Percentiles rank a stretch among this genome's conserved stretches.
Evolutionary conservation across 2,888 invertebrate species (phyloP).

Genomic region (Phyllotreta striolata): DNA sequence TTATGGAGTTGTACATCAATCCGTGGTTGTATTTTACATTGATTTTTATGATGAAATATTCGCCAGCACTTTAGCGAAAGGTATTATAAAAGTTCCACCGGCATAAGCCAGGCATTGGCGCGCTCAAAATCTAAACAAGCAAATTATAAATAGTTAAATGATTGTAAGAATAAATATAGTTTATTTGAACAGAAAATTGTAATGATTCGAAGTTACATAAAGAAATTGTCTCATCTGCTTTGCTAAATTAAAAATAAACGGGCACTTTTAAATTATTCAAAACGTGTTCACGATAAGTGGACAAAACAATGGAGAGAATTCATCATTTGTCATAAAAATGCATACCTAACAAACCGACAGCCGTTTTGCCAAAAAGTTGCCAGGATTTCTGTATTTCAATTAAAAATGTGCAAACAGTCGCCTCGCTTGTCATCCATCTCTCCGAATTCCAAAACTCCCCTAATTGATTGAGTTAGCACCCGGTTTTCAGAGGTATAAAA

Average conservation of each 20-base stretch:
- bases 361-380: slow-evolving; percentile 48
- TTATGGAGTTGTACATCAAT: slow-evolving; percentile 35
- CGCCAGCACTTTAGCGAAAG: slow-evolving; percentile 35
- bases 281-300: slow-evolving; percentile 10
- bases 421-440: slow-evolving; percentile 56
- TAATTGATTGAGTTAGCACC: slow-evolving; percentile 55
- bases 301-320: slow-evolving; percentile 21
- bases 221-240: too few relatives aligned
- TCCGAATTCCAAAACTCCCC: slow-evolving; percentile 47
- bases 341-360: slow-evolving; percentile 57
- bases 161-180: neutral
- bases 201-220: too few relatives aligned
- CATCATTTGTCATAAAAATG: slow-evolving; percentile 23
- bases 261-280: slow-evolving; percentile 1
- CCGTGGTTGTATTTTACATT: slow-evolving; percentile 33
- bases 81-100: slow-evolving; percentile 28
- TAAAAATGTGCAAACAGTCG: slow-evolving; percentile 59
- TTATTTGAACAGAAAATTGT: neutral
- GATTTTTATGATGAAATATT: slow-evolving; percentile 36
- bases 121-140: neutral
- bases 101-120: slow-evolving; percentile 25
- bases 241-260: too few relatives aligned
- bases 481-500: slow-evolving; percentile 17
- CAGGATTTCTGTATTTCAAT: slow-evolving; percentile 56
- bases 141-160: neutral